Evolutionary conservation across 2,113 vertebrate species (phyloP).

Genomic region (Dicrurus megarhynchus): DNA sequence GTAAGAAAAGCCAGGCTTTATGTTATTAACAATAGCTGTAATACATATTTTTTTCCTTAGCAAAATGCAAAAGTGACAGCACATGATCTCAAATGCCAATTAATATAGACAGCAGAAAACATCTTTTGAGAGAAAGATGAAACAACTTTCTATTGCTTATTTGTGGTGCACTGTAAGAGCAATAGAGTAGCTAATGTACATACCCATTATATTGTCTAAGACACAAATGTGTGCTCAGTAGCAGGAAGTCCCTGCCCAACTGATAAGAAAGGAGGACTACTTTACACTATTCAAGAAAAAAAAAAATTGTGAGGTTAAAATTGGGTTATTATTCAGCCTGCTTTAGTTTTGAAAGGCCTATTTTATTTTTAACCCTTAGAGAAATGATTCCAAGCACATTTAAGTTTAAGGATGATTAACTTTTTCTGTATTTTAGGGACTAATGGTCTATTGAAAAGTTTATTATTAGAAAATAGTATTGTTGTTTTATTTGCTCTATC

Average conservation of each 20-base stretch:
- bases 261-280: slow-evolving; percentile 44
- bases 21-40: background rate
- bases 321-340: background rate
- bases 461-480: background rate
- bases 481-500: background rate
- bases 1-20: background rate
- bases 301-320: background rate
- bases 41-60: background rate
- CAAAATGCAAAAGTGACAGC: slow-evolving; percentile 10
- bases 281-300: background rate
- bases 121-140: background rate
- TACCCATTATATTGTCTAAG: background rate
- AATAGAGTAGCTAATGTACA: background rate
- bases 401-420: background rate
- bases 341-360: background rate
- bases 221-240: slow-evolving; percentile 4
- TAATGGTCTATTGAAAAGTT: background rate
- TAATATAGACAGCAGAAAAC: background rate
- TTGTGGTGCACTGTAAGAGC: background rate
- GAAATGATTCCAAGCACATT: background rate
- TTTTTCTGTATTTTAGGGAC: background rate
- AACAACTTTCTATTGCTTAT: background rate
- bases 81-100: background rate
- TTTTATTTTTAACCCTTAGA: slow-evolving; percentile 18
- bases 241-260: slow-evolving; percentile 54